These are phyloP conservation scores for Champsocephalus esox DNA, from an alignment of 2,797 vertebrate genomes.

Conservation along the genomic window DNA sequence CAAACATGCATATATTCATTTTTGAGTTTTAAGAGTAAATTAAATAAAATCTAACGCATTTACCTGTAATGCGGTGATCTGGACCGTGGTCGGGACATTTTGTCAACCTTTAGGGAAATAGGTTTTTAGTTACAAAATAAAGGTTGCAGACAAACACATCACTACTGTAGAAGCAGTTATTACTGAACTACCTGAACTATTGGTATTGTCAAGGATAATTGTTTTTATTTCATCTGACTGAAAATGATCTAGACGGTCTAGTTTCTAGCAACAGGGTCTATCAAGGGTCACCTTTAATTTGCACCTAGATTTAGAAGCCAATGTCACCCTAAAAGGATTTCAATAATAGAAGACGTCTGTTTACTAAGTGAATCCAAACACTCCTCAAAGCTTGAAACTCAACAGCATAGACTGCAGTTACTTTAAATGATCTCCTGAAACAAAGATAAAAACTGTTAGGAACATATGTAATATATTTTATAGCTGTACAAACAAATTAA, in stretches of 20 bases:
- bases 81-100: slow-evolving; percentile 81
- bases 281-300: no score
- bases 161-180: not conserved
- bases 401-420: not conserved
- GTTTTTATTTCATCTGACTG: not conserved
- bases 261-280: not conserved
- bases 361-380: not conserved
- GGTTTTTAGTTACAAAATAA: not conserved
- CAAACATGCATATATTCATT: no score
- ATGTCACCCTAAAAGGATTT: no score
- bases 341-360: not conserved
- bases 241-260: not conserved
- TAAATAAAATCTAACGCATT: not conserved
- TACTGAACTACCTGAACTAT: not conserved
- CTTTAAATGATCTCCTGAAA: no score
- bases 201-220: not conserved
- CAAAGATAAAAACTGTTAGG: no score
- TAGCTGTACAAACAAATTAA: not conserved
- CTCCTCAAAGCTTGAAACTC: no score
- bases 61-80: slow-evolving; percentile 81
- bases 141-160: not conserved
- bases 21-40: not conserved
- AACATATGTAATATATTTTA: not conserved
- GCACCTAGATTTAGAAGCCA: no score
- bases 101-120: slow-evolving; percentile 61